Conservation (phyloP, 2,797 vertebrate genomes). For the Mareca strepera region DNA sequence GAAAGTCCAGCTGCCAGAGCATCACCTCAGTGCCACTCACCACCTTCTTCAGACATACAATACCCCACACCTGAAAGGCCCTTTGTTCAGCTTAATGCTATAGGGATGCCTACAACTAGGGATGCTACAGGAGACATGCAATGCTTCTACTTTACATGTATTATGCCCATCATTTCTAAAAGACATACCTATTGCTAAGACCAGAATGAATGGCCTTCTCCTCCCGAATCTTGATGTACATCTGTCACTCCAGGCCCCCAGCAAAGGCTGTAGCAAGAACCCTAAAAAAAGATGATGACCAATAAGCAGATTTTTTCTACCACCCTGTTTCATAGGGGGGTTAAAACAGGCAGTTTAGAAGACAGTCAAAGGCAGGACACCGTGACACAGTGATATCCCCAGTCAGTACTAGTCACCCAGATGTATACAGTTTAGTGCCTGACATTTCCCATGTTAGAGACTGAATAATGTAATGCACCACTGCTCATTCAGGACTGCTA, state of each 20-base stretch:
- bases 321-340: not conserved
- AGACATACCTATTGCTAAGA: conserved; percentile 91
- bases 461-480: accelerated
- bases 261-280: conserved; percentile 93
- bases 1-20: not conserved
- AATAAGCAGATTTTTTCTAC: not conserved
- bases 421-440: not conserved
- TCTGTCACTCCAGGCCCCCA: conserved; percentile 97
- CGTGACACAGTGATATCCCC: not conserved
- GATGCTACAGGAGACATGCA: not conserved
- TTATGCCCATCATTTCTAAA: not conserved
- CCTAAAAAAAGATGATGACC: conserved; percentile 79
- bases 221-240: conserved; percentile 96
- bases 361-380: not conserved
- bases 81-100: not conserved
- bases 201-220: conserved; percentile 96
- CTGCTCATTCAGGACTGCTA: not conserved
- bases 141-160: not conserved
- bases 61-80: not conserved
- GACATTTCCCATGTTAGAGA: not conserved
- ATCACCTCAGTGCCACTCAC: not conserved
- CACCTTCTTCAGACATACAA: not conserved
- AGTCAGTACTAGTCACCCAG: not conserved
- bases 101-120: too few species aligned
- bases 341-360: not conserved